A percentile compares a stretch with the other conserved stretches of the same genome.
These are phyloP conservation scores for Tragelaphus scriptus DNA, from an alignment of 2,113 vertebrate genomes.

Conservation along the genomic window DNA sequence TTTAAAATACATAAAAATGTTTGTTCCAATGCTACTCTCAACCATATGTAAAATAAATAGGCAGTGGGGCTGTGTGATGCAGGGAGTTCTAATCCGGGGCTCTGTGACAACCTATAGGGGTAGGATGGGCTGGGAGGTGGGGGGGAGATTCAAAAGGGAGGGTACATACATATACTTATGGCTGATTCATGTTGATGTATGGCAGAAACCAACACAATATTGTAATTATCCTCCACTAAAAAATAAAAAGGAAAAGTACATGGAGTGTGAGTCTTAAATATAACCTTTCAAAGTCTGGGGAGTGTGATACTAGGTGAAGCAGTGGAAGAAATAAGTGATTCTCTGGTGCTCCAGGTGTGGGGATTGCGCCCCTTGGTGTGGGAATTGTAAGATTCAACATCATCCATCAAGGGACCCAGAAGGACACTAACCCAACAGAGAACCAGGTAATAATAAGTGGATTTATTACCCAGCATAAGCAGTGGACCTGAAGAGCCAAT, in stretches of 20 bases:
- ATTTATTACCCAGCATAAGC: not conserved
- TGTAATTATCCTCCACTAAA: not conserved
- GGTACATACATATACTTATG: not conserved
- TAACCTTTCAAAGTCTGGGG: not conserved
- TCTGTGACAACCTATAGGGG: not conserved
- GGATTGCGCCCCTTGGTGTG: not conserved
- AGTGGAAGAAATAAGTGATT: not conserved
- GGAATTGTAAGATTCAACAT: not conserved
- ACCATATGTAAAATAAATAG: not conserved
- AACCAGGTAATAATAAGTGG: not conserved
- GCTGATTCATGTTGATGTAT: not conserved
- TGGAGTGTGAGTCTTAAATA: not conserved
- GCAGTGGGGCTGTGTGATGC: not conserved
- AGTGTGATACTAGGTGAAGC: not conserved
- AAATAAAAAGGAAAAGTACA: not conserved
- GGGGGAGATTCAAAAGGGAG: not conserved
- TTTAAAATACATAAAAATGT: not conserved
- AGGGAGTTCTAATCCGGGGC: not conserved
- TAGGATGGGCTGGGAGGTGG: not conserved
- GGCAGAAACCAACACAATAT: not conserved
- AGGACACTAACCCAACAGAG: not conserved
- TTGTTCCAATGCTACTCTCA: not conserved
- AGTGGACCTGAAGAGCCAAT: not conserved
- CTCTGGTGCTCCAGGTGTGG: not conserved
- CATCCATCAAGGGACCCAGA: not conserved